These are phyloP conservation scores for Calonectris borealis DNA, from an alignment of 2,113 vertebrate species.

Conservation along the genomic window DNA sequence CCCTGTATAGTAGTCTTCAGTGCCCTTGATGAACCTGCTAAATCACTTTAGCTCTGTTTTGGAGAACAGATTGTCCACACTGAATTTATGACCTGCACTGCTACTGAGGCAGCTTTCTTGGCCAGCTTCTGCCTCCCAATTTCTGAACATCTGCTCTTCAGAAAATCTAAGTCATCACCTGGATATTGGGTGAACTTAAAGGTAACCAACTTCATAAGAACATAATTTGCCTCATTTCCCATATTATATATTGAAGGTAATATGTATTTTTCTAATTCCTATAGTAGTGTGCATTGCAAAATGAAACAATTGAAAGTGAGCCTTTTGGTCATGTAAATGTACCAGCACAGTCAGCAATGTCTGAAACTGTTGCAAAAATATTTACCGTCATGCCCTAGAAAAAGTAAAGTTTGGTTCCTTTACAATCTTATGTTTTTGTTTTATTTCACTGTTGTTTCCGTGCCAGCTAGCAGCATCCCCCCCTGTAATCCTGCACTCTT, in stretches of 20 bases:
- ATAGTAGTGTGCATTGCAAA: neutral
- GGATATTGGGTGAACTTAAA: neutral
- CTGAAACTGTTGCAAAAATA: neutral
- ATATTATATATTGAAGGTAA: neutral
- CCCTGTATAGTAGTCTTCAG: constrained; percentile 9
- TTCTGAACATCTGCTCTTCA: constrained; percentile 42
- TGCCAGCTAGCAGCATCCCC: neutral
- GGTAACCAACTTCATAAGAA: neutral
- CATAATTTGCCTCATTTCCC: neutral
- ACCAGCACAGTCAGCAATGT: neutral
- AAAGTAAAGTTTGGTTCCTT: neutral
- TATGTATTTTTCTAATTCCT: neutral
- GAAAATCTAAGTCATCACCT: constrained; percentile 23
- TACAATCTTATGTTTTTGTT: neutral
- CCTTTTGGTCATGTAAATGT: neutral
- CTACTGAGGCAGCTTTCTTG: constrained; percentile 31
- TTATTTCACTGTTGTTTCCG: neutral
- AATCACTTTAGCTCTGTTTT: constrained; percentile 53
- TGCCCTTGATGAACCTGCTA: constrained; percentile 54
- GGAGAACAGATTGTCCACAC: constrained; percentile 48
- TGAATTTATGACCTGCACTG: constrained; percentile 48
- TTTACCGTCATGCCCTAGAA: neutral
- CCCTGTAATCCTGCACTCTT: neutral
- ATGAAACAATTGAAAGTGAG: neutral
- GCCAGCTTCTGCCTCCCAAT: neutral